Percentiles rank a stretch among this genome's conserved stretches.
Evolutionary conservation across 2,797 vertebrate species (phyloP).

Genomic region (Aeoliscus strigatus): DNA sequence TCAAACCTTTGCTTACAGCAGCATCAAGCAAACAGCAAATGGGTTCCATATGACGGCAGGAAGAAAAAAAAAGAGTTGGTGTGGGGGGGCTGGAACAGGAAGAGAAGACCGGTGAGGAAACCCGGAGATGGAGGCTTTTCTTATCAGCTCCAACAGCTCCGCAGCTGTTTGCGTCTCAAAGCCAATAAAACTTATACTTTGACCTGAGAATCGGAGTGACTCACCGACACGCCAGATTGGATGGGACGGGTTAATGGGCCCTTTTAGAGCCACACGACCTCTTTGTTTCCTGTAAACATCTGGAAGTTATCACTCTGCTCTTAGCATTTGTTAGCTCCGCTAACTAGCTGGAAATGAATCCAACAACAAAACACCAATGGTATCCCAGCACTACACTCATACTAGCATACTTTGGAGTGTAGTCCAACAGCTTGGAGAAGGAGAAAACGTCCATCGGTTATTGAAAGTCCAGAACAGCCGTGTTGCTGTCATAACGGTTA

Average conservation of each 20-base stretch:
- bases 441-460: too few relatives aligned
- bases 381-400: too few relatives aligned
- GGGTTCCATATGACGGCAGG: conserved; percentile 62
- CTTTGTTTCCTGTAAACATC: too few relatives aligned
- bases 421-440: too few relatives aligned
- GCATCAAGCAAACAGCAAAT: conserved; percentile 48
- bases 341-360: too few relatives aligned
- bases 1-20: conserved; percentile 41
- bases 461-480: too few relatives aligned
- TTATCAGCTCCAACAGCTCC: conserved; percentile 38
- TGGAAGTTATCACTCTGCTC: too few relatives aligned
- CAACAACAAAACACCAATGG: too few relatives aligned
- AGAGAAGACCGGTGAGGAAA: conserved; percentile 27
- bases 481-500: too few relatives aligned
- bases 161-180: conserved; percentile 14
- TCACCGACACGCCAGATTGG: conserved; percentile 15
- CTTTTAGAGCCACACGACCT: conserved; percentile 34
- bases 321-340: too few relatives aligned
- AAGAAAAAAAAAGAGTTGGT: conserved; percentile 1
- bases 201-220: conserved; percentile 36
- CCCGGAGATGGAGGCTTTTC: conserved; percentile 33
- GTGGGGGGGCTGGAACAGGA: conserved; percentile 31
- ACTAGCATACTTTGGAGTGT: too few relatives aligned
- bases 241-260: conserved; percentile 36
- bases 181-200: conserved; percentile 37